Conservation (phyloP, 2,888 invertebrate species). For the Anthophora plumipes region DNA sequence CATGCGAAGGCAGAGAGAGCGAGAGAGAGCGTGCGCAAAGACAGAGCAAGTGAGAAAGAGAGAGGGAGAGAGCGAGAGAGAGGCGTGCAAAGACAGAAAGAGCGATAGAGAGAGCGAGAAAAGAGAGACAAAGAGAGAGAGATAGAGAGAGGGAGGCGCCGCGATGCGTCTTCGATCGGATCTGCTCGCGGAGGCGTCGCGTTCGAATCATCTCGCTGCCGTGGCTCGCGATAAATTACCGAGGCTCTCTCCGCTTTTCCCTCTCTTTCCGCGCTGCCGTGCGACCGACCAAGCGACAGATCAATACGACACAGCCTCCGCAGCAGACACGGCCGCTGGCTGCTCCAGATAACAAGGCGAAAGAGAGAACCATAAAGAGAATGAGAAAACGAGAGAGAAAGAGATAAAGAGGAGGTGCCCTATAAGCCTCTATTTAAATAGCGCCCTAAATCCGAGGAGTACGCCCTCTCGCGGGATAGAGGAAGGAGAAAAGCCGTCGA, state of each 20-base stretch:
- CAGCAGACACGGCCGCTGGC: conserved; percentile 74
- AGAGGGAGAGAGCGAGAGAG: background rate
- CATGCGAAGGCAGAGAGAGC: no score
- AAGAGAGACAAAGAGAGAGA: no score
- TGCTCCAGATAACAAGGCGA: conserved; percentile 79
- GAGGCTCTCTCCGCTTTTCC: conserved; percentile 54
- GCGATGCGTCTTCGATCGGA: conserved; percentile 45
- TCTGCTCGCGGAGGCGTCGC: conserved; percentile 42
- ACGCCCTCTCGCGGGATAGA: conserved; percentile 15
- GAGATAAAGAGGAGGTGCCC: conserved; percentile 67
- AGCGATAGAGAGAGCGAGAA: background rate
- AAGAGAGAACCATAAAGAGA: conserved; percentile 5
- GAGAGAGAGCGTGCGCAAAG: no score
- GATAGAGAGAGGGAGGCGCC: conserved; percentile 1
- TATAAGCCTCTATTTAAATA: conserved; percentile 79
- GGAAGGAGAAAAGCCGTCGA: conserved; percentile 29
- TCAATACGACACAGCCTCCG: conserved; percentile 81
- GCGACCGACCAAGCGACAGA: conserved; percentile 77
- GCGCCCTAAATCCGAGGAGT: conserved; percentile 72
- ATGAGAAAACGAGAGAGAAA: background rate
- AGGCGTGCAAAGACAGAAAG: background rate
- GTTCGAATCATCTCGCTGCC: conserved; percentile 49
- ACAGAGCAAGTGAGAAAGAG: no score
- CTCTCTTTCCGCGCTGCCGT: conserved; percentile 70
- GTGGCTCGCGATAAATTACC: conserved; percentile 64